Evolutionary conservation across 2,113 vertebrate genomes (phyloP).

Genomic region (Microcebus jonahi): DNA sequence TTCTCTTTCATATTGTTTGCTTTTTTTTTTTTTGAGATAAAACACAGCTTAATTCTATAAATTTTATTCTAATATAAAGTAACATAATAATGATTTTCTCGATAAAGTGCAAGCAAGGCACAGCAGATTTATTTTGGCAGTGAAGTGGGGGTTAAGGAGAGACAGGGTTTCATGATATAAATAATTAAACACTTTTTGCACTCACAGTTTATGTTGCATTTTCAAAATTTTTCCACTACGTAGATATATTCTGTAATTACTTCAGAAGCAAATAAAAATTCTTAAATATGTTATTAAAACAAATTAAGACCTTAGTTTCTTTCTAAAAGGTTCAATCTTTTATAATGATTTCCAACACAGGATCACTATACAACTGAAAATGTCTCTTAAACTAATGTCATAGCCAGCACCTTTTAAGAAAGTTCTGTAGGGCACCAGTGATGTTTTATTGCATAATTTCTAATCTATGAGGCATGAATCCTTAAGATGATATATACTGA

Average conservation of each 20-base stretch:
- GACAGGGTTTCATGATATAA: background rate
- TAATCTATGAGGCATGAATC: background rate
- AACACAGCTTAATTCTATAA: background rate
- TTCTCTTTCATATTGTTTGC: no score
- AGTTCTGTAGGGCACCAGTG: background rate
- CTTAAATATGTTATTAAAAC: no score
- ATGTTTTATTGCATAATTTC: background rate
- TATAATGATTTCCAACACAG: no score
- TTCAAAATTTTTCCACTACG: background rate
- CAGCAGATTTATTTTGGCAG: background rate
- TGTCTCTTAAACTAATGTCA: no score
- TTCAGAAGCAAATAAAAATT: no score
- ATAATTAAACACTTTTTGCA: background rate
- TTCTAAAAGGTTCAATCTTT: no score
- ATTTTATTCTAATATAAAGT: background rate
- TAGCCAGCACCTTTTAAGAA: no score
- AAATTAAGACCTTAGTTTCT: no score
- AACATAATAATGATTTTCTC: background rate
- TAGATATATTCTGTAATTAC: no score
- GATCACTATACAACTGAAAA: no score
- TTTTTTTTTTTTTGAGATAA: background rate
- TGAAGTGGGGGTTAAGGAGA: background rate
- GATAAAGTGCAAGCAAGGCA: background rate
- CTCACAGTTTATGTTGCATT: background rate
- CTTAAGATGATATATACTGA: background rate